phyloP scores from a whole-genome alignment of 2,888 invertebrate species.

The Coleophora deauratella region DNA sequence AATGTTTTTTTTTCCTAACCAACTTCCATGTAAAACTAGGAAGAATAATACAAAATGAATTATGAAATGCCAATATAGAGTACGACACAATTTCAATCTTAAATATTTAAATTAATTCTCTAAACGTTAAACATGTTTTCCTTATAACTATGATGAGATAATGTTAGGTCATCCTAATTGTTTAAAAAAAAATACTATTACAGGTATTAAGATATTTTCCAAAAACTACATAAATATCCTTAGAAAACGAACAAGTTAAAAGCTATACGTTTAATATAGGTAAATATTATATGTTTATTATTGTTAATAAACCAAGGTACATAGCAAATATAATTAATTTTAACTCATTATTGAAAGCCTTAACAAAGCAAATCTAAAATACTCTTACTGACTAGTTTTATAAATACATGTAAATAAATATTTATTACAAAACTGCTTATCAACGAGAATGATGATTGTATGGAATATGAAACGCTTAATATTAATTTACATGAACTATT shows the following conservation, averaged over 20 bases:
- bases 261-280: too few relatives aligned
- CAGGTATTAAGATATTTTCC: not conserved
- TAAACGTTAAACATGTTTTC: too few relatives aligned
- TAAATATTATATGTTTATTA: too few relatives aligned
- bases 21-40: too few relatives aligned
- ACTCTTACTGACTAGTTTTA: conserved; percentile 63
- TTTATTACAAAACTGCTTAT: conserved; percentile 6
- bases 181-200: not conserved
- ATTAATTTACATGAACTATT: too few relatives aligned
- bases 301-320: not conserved
- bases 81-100: conserved; percentile 56
- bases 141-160: conserved; percentile 31
- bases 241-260: too few relatives aligned
- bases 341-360: too few relatives aligned
- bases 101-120: too few relatives aligned
- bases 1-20: conserved; percentile 13
- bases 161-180: too few relatives aligned
- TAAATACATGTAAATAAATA: conserved; percentile 30
- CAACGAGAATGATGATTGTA: not conserved
- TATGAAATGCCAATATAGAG: conserved; percentile 60
- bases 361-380: not conserved
- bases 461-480: too few relatives aligned
- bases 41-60: not conserved
- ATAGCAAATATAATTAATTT: not conserved
- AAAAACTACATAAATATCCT: too few relatives aligned